Evolutionary conservation across 2,113 vertebrate genomes (phyloP).

Genomic region (Asarcornis scutulata): DNA sequence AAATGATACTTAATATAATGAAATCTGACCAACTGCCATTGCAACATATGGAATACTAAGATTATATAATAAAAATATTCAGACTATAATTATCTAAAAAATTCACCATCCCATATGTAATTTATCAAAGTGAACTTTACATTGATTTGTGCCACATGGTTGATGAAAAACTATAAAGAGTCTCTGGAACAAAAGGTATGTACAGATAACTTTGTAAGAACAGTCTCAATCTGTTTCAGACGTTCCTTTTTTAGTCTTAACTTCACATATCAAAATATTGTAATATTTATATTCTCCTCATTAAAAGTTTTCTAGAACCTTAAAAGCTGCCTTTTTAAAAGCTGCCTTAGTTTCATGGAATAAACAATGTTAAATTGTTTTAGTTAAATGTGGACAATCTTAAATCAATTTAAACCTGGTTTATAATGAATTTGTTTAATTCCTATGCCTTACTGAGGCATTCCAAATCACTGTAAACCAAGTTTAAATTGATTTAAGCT

Average conservation of each 20-base stretch:
- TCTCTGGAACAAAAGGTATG: slow-evolving; percentile 56
- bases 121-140: slow-evolving; percentile 50
- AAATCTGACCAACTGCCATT: slow-evolving; percentile 27
- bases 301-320: not conserved
- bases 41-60: slow-evolving; percentile 43
- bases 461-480: slow-evolving; percentile 10
- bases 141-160: slow-evolving; percentile 66
- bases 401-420: slow-evolving; percentile 61
- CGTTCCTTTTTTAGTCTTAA: slow-evolving; percentile 12
- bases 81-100: slow-evolving; percentile 43
- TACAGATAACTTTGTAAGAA: slow-evolving; percentile 17
- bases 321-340: not conserved
- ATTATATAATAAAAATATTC: slow-evolving; percentile 59
- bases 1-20: slow-evolving; percentile 42
- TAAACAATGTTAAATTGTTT: slow-evolving; percentile 12
- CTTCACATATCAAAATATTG: slow-evolving; percentile 24
- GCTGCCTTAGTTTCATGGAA: slow-evolving; percentile 5
- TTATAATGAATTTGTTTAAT: slow-evolving; percentile 60
- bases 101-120: slow-evolving; percentile 54
- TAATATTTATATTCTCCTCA: not conserved
- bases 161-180: slow-evolving; percentile 63
- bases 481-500: slow-evolving; percentile 65
- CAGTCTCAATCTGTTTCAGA: slow-evolving; percentile 41
- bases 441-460: slow-evolving; percentile 28
- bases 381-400: slow-evolving; percentile 48